A percentile compares a stretch with the other conserved stretches of the same genome.
These are phyloP conservation scores for Atopsyche davidsoni DNA, from an alignment of 1,140 invertebrate species.

Conservation along the genomic window DNA sequence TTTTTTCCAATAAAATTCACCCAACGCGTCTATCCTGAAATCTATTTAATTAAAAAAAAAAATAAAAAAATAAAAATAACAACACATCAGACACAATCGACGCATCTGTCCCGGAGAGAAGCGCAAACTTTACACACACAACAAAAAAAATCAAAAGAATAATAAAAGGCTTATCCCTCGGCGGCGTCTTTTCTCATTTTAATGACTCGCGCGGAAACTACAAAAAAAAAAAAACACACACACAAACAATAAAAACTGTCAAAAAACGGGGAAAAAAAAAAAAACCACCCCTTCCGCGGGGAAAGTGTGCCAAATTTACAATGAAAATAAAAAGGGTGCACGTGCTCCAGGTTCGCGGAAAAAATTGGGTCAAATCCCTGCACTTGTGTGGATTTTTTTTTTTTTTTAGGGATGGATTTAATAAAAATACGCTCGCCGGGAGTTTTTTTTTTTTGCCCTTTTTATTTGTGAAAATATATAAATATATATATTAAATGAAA, in stretches of 20 bases:
- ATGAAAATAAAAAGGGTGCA: constrained; percentile 9
- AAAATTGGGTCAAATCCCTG: background rate
- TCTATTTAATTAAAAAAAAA: too few relatives aligned
- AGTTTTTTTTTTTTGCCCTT: background rate
- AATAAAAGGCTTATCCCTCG: too few relatives aligned
- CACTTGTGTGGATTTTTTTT: constrained; percentile 3
- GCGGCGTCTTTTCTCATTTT: background rate
- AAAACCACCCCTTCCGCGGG: constrained; percentile 14
- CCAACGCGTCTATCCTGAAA: too few relatives aligned
- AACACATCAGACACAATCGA: too few relatives aligned
- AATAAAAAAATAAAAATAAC: too few relatives aligned
- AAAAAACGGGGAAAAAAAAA: constrained; percentile 15
- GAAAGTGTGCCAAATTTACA: constrained; percentile 19
- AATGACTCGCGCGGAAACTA: background rate
- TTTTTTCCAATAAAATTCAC: too few relatives aligned
- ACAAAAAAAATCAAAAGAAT: too few relatives aligned
- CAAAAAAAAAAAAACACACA: too few relatives aligned
- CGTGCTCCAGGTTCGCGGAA: background rate
- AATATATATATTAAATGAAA: too few relatives aligned
- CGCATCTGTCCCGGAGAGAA: too few relatives aligned
- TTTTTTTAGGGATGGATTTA: background rate
- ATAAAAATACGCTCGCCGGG: background rate
- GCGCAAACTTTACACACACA: too few relatives aligned
- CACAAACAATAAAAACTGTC: too few relatives aligned
- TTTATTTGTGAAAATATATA: background rate